Evolutionary conservation across 2,113 vertebrate species (phyloP).

Genomic region (Puma concolor): DNA sequence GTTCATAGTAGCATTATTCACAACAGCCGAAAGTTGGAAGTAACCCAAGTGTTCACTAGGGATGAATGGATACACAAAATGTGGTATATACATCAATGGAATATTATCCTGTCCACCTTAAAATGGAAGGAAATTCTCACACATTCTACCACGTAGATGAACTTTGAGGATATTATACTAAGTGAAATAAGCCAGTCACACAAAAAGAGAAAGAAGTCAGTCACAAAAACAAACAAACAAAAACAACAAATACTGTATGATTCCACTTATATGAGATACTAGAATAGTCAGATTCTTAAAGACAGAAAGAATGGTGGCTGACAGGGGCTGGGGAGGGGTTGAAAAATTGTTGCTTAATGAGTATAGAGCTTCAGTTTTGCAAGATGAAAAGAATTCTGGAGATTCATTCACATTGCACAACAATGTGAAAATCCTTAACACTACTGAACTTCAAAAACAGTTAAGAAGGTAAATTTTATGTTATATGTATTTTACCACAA

Average conservation of each 20-base stretch:
- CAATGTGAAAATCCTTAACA: neutral
- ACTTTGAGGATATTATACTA: neutral
- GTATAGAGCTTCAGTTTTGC: neutral
- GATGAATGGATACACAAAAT: neutral
- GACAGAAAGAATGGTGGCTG: neutral
- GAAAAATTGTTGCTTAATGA: neutral
- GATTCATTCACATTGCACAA: neutral
- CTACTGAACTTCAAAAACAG: neutral
- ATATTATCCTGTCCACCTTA: neutral
- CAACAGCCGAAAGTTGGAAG: neutral
- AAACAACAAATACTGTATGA: neutral
- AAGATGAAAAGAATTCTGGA: neutral
- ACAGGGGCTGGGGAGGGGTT: neutral
- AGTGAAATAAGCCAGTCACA: constrained; percentile 5
- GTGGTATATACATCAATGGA: neutral
- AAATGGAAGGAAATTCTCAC: neutral
- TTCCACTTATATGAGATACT: neutral
- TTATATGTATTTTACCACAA: neutral
- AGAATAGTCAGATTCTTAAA: neutral
- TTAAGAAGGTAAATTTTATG: neutral
- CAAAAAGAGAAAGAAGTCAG: neutral
- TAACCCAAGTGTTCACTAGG: neutral
- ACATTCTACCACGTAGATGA: neutral
- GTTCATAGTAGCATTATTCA: neutral
- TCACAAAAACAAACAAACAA: neutral